Base-by-base conservation (phyloP, 2,888 invertebrate species). In the Drosophila atripex region DNA sequence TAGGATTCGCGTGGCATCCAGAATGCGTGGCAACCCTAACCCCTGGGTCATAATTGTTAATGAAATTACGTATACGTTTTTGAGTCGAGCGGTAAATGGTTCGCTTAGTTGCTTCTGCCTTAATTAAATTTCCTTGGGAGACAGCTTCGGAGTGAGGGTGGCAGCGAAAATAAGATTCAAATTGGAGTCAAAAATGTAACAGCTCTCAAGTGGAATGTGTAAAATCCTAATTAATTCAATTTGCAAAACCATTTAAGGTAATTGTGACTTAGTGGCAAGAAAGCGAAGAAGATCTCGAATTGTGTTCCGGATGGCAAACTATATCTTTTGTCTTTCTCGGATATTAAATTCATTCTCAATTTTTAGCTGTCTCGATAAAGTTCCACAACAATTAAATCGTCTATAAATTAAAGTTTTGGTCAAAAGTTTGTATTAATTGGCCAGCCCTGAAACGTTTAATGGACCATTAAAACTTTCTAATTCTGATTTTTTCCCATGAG, bases 1-100 rank as follows among this genome's bases (percentile, higher is more conserved):
- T 18, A 41, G 8, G 43, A 43, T 43, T 16, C 41, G 41, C 5
- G 21, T 23, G 21, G 21, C 21, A 23, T 23, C 4, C 21, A 23
- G 21, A 50, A 57, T 59, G 39, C 47, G 52, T 49, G 35, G 57
- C 55, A 47, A 43, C 70, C 54, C 43, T 35, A 45, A 32, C 50
- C 49, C 30, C 32, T 16, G 74, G 51, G 50, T 57, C 59, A 75
- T 72, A 75, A 72, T 69, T 72, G 54, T 59, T 72, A 74, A 72
- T 72, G 70, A 56, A 72, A 72, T 72, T 56, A 74, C 59, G 55
- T 55, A 59, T 58, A 75, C 75, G 72, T 56, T 75, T 75, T 53
- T 52, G 70, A 61, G 41, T 69, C 23, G 39, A 52, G 52, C 64
- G 64, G 51, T 49, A 52, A 60, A 25, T 71, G 73, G 50, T 47